Percentiles rank a stretch among this genome's conserved stretches.
Evolutionary conservation across 2,113 vertebrate species (phyloP).

Genomic region (Lagopus muta): DNA sequence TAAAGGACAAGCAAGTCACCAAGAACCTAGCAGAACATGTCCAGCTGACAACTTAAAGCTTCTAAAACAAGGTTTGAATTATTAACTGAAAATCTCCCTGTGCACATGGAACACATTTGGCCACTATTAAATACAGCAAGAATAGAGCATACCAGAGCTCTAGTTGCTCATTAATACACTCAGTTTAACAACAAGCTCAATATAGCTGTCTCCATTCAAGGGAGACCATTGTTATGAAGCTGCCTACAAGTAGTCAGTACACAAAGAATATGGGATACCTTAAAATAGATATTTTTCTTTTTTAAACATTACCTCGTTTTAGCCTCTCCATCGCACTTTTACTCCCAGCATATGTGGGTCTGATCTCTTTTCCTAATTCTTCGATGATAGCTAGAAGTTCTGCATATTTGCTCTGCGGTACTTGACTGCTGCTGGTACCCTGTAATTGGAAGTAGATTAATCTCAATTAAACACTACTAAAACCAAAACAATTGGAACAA

Average conservation of each 20-base stretch:
- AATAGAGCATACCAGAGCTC: neutral
- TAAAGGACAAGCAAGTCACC: neutral
- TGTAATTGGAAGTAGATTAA: constrained; percentile 51
- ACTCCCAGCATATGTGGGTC: constrained; percentile 96
- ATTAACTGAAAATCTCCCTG: neutral
- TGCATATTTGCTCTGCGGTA: constrained; percentile 97
- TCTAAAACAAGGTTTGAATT: neutral
- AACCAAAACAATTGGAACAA: neutral
- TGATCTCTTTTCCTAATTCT: constrained; percentile 97
- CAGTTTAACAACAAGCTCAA: neutral
- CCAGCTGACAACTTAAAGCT: neutral
- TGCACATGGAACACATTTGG: neutral
- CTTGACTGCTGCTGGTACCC: constrained; percentile 91
- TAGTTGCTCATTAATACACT: neutral
- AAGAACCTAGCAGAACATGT: neutral
- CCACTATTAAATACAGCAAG: neutral
- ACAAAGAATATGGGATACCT: neutral
- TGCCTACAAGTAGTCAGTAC: neutral
- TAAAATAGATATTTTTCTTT: too few species aligned
- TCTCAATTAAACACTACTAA: neutral
- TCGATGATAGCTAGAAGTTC: constrained; percentile 98
- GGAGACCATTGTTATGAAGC: neutral
- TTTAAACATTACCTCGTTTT: constrained; percentile 86
- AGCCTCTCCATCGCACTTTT: constrained; percentile 99
- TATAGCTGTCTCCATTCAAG: neutral